phyloP scores from a whole-genome alignment of 2,797 vertebrate species.

The Chiroxiphia lanceolata region DNA sequence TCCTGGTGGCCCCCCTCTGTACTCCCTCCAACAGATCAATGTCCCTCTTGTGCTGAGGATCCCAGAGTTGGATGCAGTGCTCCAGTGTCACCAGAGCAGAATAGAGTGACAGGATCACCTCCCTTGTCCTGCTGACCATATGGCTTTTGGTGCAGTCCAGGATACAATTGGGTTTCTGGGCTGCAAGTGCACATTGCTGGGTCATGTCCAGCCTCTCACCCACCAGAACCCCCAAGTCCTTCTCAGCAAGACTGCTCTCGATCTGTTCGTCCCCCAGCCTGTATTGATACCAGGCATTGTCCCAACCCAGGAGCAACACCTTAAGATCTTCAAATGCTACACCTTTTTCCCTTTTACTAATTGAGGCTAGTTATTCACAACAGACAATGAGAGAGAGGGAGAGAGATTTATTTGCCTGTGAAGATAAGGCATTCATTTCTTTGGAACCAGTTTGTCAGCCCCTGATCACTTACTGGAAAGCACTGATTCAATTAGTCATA shows the following conservation, averaged over 20 bases:
- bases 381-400: neutral
- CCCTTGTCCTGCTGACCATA: neutral
- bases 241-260: rapidly evolving
- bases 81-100: neutral
- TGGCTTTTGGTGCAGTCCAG: neutral
- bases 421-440: neutral
- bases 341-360: neutral
- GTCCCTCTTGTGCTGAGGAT: neutral
- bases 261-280: neutral
- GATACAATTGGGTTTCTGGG: neutral
- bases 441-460: neutral
- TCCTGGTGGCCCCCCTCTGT: neutral
- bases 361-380: neutral
- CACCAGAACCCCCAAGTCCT: neutral
- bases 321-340: neutral
- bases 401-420: neutral
- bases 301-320: neutral
- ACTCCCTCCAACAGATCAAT: neutral
- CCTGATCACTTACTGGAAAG: neutral
- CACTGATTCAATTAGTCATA: neutral
- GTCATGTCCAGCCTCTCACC: neutral
- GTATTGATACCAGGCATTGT: rapidly evolving
- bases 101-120: neutral
- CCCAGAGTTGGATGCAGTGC: neutral
- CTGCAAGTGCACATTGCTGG: neutral